Percentiles rank a stretch among this genome's conserved stretches.
Evolutionary conservation across 2,888 invertebrate genomes (phyloP).

Genomic region (Choreutis nemorana): DNA sequence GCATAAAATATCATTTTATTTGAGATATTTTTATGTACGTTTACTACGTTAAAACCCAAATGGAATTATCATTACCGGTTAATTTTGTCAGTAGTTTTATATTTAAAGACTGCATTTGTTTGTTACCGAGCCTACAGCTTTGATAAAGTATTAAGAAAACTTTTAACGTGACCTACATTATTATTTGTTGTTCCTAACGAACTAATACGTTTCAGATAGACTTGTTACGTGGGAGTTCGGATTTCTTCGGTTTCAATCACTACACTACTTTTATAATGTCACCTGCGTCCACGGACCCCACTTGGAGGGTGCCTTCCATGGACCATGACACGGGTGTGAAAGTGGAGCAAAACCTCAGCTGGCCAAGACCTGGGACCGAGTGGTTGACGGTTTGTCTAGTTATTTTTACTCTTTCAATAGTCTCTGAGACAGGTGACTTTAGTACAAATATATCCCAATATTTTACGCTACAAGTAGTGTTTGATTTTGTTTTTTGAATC

Average conservation of each 20-base stretch:
- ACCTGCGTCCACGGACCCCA: slow-evolving; percentile 28
- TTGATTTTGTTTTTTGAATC: too few relatives aligned
- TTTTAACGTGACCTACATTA: slow-evolving; percentile 2
- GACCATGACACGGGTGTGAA: slow-evolving; percentile 44
- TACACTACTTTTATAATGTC: slow-evolving; percentile 57
- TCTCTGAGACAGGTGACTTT: too few relatives aligned
- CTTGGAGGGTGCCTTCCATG: slow-evolving; percentile 34
- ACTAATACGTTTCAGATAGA: slow-evolving; percentile 30
- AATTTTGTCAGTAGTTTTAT: slow-evolving; percentile 1
- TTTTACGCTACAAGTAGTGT: too few relatives aligned
- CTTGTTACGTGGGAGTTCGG: slow-evolving; percentile 45
- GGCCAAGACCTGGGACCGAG: slow-evolving; percentile 46
- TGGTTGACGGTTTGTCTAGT: slow-evolving; percentile 42
- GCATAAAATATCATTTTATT: too few relatives aligned
- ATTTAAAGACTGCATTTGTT: too few relatives aligned
- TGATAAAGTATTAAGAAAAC: background rate
- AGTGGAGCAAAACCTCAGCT: slow-evolving; percentile 33
- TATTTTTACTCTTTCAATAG: too few relatives aligned
- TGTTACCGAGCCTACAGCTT: background rate
- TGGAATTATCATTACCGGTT: background rate
- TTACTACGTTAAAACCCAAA: background rate
- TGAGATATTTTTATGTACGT: too few relatives aligned
- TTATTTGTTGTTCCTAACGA: too few relatives aligned
- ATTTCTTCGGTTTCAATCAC: slow-evolving; percentile 69
- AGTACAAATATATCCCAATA: too few relatives aligned